Percentiles rank a stretch among this genome's conserved stretches.
Evolutionary conservation across 2,797 vertebrate species (phyloP).

Genomic region (Coluber constrictor): DNA sequence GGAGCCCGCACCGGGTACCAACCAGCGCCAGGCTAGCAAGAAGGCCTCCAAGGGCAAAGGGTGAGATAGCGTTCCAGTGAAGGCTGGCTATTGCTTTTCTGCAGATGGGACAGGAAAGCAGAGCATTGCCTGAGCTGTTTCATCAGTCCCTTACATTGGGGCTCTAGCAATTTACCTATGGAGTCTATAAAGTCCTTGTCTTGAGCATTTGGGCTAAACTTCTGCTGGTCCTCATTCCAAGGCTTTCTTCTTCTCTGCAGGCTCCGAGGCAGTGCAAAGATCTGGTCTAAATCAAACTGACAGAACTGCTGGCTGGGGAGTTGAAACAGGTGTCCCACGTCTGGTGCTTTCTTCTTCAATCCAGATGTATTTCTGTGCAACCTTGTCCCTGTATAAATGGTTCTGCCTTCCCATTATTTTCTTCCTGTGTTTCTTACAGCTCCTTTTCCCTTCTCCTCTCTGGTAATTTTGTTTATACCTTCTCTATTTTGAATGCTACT

Average conservation of each 20-base stretch:
- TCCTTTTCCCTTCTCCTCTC: not conserved
- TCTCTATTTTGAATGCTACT: not conserved
- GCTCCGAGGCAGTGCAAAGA: conserved; percentile 95
- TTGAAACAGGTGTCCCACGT: conserved; percentile 31
- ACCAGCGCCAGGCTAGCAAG: conserved; percentile 84
- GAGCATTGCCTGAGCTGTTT: not conserved
- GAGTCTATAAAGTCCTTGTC: not conserved
- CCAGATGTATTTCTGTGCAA: conserved; percentile 30
- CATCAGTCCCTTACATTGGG: not conserved
- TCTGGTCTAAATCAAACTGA: conserved; percentile 98
- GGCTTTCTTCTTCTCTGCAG: conserved; percentile 63
- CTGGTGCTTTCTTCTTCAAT: conserved; percentile 46
- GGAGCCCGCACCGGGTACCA: conserved; percentile 71
- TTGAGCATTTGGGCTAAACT: not conserved
- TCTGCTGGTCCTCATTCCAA: not conserved
- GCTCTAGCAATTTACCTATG: not conserved
- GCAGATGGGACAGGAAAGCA: not conserved
- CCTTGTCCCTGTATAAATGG: not conserved
- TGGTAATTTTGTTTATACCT: not conserved
- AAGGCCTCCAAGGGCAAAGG: conserved; percentile 98
- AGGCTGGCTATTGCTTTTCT: not conserved
- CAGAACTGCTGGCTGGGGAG: conserved; percentile 57
- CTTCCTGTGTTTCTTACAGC: not conserved
- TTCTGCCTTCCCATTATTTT: not conserved
- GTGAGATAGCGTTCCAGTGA: conserved; percentile 66